Evolutionary conservation across 2,797 vertebrate species (phyloP).

Genomic region (Sebastes minor): DNA sequence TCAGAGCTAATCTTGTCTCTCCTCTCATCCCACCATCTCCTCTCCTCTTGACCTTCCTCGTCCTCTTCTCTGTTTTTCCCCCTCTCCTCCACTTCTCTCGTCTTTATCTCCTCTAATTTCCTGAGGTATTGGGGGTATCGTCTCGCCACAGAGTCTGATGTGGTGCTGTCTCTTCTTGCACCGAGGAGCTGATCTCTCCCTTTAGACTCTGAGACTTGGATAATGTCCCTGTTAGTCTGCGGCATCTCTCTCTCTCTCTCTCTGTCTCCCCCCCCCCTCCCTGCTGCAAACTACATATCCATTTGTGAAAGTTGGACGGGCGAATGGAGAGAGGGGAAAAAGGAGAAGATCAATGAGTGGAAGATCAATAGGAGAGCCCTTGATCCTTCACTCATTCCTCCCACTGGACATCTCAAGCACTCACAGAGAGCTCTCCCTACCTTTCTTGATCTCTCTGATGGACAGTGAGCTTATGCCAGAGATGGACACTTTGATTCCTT

Average conservation of each 20-base stretch:
- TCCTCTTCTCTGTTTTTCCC: not conserved
- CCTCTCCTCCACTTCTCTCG: conserved; percentile 5
- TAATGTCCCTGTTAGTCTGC: conserved; percentile 45
- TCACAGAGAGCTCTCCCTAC: conserved; percentile 8
- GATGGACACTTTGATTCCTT: conserved; percentile 1
- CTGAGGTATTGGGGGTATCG: conserved; percentile 55
- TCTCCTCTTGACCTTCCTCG: conserved; percentile 28
- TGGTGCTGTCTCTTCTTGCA: conserved; percentile 26
- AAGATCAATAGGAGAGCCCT: conserved; percentile 69
- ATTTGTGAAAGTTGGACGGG: conserved; percentile 35
- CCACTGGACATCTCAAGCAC: conserved; percentile 36
- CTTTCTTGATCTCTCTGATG: not conserved
- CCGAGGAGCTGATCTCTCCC: conserved; percentile 64
- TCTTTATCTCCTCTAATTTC: conserved; percentile 64
- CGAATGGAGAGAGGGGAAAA: conserved; percentile 39
- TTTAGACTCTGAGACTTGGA: conserved; percentile 54
- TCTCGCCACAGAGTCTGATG: conserved; percentile 48
- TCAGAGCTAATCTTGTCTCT: not conserved
- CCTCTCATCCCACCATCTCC: not conserved
- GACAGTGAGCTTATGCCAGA: not conserved
- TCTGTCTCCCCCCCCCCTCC: not conserved
- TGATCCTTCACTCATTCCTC: conserved; percentile 56
- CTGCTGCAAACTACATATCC: conserved; percentile 39
- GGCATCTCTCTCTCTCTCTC: conserved; percentile 10
- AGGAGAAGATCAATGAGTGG: conserved; percentile 52